Evolutionary conservation across 1,140 invertebrate species (phyloP).

Genomic region (Proctacanthus coquilletti): DNA sequence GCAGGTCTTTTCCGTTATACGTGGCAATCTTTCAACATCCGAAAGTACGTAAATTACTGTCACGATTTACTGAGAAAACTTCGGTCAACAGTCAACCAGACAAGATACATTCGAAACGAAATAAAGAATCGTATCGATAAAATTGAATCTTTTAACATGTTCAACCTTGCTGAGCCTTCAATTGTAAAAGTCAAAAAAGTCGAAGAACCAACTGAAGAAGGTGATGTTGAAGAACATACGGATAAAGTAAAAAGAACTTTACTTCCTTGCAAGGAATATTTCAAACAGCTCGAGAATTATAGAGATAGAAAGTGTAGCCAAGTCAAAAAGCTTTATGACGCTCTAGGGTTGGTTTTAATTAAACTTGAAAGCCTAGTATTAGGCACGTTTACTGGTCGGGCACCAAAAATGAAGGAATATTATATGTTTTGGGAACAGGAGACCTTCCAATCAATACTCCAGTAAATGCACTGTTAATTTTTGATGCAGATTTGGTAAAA

Average conservation of each 20-base stretch:
- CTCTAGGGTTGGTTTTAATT: conserved; percentile 56
- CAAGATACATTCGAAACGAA: conserved; percentile 60
- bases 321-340: conserved; percentile 52
- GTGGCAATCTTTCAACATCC: conserved; percentile 69
- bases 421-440: conserved; percentile 55
- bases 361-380: conserved; percentile 66
- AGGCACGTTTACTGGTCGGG: conserved; percentile 45
- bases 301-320: conserved; percentile 46
- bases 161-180: conserved; percentile 29
- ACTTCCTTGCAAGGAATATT: conserved; percentile 30
- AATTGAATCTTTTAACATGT: conserved; percentile 41
- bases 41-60: conserved; percentile 49
- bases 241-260: neutral
- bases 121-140: conserved; percentile 42
- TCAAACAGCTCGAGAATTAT: conserved; percentile 38
- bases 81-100: conserved; percentile 48
- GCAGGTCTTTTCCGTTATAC: conserved; percentile 64
- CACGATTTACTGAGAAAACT: conserved; percentile 37
- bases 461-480: conserved; percentile 18
- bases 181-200: conserved; percentile 22
- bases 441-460: conserved; percentile 42
- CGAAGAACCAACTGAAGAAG: conserved; percentile 18
- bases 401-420: conserved; percentile 45
- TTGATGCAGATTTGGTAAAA: neutral
- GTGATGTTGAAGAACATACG: conserved; percentile 1